A percentile compares a stretch with the other conserved stretches of the same genome.
phyloP scores from a whole-genome alignment of 92 coral and sea anemone species.

The Epizoanthus stellaris region DNA sequence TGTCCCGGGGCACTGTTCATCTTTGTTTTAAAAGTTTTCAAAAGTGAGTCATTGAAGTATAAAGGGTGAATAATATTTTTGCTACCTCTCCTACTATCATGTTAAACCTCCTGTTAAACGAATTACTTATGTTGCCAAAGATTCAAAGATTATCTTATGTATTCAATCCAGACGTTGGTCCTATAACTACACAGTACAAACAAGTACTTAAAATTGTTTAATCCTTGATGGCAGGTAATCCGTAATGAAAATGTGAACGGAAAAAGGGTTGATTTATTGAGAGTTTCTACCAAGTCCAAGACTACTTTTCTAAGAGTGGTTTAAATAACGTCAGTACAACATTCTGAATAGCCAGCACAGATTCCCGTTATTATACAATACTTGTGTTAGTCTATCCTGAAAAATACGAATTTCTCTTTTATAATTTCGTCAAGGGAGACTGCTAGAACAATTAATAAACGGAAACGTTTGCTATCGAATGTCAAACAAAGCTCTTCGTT shows the following conservation, averaged over 20 bases:
- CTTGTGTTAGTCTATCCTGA: background rate
- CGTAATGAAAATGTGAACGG: background rate
- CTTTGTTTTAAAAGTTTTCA: background rate
- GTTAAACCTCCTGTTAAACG: background rate
- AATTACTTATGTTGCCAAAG: background rate
- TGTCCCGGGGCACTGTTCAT: background rate
- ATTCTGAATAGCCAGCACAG: no score
- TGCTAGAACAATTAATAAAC: background rate
- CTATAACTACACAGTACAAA: background rate
- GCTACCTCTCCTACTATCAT: background rate
- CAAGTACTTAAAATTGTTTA: background rate
- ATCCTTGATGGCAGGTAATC: no score
- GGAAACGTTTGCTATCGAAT: background rate
- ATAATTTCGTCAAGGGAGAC: background rate
- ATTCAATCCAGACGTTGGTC: background rate
- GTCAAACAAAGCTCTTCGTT: background rate
- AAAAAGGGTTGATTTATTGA: no score
- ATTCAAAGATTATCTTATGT: background rate
- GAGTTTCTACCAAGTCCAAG: no score
- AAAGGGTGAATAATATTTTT: no score
- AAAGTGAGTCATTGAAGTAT: background rate
- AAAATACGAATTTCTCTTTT: background rate
- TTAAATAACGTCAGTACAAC: no score
- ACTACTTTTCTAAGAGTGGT: no score
- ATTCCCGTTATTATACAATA: background rate